Conservation (phyloP, 1,140 invertebrate genomes). For the Mya arenaria region DNA sequence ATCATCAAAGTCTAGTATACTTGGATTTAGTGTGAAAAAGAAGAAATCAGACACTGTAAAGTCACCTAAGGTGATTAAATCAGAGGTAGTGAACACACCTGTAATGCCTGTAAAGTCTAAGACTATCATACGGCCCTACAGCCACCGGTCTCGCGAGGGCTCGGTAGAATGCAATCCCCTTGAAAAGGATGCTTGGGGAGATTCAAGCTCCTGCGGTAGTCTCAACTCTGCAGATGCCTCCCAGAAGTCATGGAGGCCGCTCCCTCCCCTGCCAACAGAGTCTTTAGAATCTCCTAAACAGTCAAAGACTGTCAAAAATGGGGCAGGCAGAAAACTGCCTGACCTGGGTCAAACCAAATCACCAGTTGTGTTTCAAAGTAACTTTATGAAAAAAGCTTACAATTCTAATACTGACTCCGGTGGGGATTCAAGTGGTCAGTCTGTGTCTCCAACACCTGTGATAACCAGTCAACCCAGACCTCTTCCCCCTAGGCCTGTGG, state of each 20-base stretch:
- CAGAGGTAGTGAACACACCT: conserved; percentile 1
- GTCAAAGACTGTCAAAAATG: conserved; percentile 45
- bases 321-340: conserved; percentile 60
- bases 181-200: conserved; percentile 48
- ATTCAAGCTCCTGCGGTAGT: conserved; percentile 32
- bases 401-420: conserved; percentile 38
- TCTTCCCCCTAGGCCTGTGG: conserved; percentile 33
- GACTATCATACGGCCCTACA: conserved; percentile 41
- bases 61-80: conserved; percentile 35
- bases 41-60: conserved; percentile 36
- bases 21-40: conserved; percentile 8
- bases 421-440: background rate
- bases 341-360: conserved; percentile 59
- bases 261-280: conserved; percentile 49
- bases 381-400: conserved; percentile 65
- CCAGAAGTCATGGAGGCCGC: conserved; percentile 46
- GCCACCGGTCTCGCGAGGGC: conserved; percentile 28
- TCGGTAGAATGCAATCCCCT: conserved; percentile 42
- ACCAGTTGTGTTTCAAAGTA: conserved; percentile 63
- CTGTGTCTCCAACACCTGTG: background rate
- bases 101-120: conserved; percentile 27
- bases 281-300: conserved; percentile 40
- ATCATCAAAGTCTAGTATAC: background rate
- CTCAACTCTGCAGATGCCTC: conserved; percentile 37
- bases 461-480: conserved; percentile 50